Conservation (phyloP, 2,888 invertebrate genomes). For the Ptilodon capucinus region DNA sequence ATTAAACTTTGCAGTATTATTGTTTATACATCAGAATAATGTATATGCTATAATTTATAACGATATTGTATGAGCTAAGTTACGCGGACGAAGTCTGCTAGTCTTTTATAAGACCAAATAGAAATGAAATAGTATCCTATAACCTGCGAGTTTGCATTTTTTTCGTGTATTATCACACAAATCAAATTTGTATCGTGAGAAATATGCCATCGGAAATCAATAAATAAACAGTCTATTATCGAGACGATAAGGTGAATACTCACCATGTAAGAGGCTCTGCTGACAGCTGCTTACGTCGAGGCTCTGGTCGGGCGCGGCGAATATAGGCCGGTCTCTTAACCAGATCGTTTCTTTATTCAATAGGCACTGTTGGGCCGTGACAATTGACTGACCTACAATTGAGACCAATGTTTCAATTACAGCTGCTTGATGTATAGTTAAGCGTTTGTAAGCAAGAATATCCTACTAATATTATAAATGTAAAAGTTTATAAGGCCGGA, state of each 20-base stretch:
- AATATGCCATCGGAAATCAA: conserved; percentile 36
- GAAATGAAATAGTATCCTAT: too few species aligned
- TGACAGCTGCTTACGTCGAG: conserved; percentile 72
- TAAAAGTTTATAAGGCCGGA: too few species aligned
- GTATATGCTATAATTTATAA: too few species aligned
- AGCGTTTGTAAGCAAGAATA: conserved; percentile 25
- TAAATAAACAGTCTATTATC: conserved; percentile 30
- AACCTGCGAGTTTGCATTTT: background rate
- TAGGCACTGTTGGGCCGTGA: conserved; percentile 76
- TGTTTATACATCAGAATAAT: too few species aligned
- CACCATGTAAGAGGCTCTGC: conserved; percentile 75
- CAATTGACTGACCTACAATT: conserved; percentile 77
- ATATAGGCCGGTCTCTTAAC: conserved; percentile 73
- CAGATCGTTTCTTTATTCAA: conserved; percentile 80
- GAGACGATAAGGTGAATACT: conserved; percentile 27
- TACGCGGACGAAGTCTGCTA: too few species aligned
- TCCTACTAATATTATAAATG: too few species aligned
- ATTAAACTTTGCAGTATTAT: too few species aligned
- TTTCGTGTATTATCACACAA: conserved; percentile 9
- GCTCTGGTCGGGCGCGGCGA: conserved; percentile 64
- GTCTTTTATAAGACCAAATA: too few species aligned
- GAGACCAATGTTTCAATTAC: conserved; percentile 65
- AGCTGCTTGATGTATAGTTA: conserved; percentile 20
- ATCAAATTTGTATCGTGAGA: conserved; percentile 39
- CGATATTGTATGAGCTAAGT: too few species aligned